phyloP scores from a whole-genome alignment of 2,113 vertebrate genomes.

The Chloebia gouldiae region DNA sequence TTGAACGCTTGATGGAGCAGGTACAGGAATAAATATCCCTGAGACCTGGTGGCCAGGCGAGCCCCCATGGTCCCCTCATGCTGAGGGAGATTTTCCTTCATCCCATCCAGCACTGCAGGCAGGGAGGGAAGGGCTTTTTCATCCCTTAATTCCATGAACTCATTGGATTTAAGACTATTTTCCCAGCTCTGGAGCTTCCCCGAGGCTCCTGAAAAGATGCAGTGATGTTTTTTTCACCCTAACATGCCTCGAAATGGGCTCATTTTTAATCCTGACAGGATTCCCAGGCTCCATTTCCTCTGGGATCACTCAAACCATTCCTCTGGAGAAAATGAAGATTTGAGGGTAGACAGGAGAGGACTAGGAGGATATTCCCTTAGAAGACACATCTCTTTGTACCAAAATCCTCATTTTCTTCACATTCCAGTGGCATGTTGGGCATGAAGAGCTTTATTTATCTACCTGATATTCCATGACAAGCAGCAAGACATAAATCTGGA shows the following conservation, averaged over 20 bases:
- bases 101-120: background rate
- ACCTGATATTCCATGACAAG: background rate
- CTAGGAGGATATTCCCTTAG: background rate
- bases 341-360: background rate
- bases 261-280: background rate
- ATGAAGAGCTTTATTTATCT: background rate
- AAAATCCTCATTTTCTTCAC: background rate
- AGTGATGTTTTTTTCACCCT: background rate
- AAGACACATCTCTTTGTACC: background rate
- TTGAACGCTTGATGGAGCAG: background rate
- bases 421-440: background rate
- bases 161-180: background rate
- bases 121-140: background rate
- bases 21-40: background rate
- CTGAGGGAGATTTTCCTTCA: background rate
- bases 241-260: background rate
- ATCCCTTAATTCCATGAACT: background rate
- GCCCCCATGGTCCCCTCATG: background rate
- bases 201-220: background rate
- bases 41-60: background rate
- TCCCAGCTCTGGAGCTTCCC: background rate
- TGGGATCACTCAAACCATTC: background rate
- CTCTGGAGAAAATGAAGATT: background rate
- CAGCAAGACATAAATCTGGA: background rate
- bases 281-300: background rate